A percentile compares a stretch with the other conserved stretches of the same genome.
These are phyloP conservation scores for Calephelis virginiensis DNA, from an alignment of 1,140 invertebrate genomes.

Conservation along the genomic window DNA sequence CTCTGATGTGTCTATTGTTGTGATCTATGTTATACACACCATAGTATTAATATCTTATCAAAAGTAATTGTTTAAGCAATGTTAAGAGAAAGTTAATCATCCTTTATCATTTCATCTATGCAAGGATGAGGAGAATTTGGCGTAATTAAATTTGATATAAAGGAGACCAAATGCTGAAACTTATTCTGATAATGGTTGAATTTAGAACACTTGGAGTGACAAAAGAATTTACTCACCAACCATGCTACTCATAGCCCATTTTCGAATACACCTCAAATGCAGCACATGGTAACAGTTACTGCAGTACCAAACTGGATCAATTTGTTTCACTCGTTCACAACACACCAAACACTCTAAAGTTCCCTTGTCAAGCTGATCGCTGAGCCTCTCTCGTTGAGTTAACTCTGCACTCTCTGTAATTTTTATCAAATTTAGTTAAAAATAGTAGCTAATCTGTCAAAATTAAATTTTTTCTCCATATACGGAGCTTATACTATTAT, in stretches of 20 bases:
- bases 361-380: conserved; percentile 87
- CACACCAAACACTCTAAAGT: conserved; percentile 95
- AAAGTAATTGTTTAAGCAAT: no score
- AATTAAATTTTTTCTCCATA: no score
- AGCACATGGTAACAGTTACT: conserved; percentile 93
- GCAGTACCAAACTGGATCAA: conserved; percentile 93
- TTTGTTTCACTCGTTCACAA: conserved; percentile 89
- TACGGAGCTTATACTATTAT: not conserved
- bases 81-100: no score
- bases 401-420: conserved; percentile 73
- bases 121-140: no score
- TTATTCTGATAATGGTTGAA: no score
- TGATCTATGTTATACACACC: no score
- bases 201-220: not conserved
- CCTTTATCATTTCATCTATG: no score
- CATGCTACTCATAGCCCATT: conserved; percentile 93
- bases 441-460: not conserved
- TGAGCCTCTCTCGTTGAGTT: conserved; percentile 88
- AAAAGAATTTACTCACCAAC: conserved; percentile 75
- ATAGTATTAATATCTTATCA: no score
- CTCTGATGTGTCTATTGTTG: no score
- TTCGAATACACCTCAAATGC: conserved; percentile 92
- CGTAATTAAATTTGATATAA: no score
- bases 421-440: not conserved
- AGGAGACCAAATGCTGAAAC: no score